Evolutionary conservation across 2,797 vertebrate species (phyloP), one percentile per base, ranked within the genome.

Genomic region (Microtus agrestis): DNA sequence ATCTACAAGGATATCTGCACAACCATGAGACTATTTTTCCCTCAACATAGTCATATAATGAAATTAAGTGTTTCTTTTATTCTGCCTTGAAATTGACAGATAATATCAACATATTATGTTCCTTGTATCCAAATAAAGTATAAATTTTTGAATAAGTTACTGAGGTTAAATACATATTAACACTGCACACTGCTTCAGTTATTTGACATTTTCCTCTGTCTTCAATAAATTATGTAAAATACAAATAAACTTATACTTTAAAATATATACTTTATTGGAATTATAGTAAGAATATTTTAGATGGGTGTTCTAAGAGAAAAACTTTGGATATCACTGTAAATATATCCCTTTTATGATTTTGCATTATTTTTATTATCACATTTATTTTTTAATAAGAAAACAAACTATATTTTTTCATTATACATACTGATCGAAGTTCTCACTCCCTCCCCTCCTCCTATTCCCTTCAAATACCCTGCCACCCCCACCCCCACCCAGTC

Each of bases 31-130:
- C 34, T 92, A 25, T 31, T 63, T 89, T 77, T 31, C 61, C 67
- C 34, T 86, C 37, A 76, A 13, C 88, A 63, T 2, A 91, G 8
- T 14, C 25, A 87, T 15, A 17, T 51, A 73, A 93, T 91, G 37
- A 88, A 94, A 87, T 77, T n/a, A 91, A 77, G 77, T 61, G 91
- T 86, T 73, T 46, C 74, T 29, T 92, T 69, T 34, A 94, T 88
- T 92, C 48, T 79, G 48, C 6, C 65, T 54, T 29, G 67, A 94
- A 74, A n/a, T 15, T 67, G 19, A 19, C 27, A 92, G 10, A 89
- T 87, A 96, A 63, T 46, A 25, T 76, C 56, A 86, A 67, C 63
- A 76, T 54, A 15, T 37, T 13, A 12, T 91, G 63, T 25, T 43
- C n/a, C 3, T 40, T 80, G 71, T 96, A n/a, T 59, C 56, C 31